Conservation (phyloP, 2,888 invertebrate species). For the Scaptomyza caliginosa region DNA sequence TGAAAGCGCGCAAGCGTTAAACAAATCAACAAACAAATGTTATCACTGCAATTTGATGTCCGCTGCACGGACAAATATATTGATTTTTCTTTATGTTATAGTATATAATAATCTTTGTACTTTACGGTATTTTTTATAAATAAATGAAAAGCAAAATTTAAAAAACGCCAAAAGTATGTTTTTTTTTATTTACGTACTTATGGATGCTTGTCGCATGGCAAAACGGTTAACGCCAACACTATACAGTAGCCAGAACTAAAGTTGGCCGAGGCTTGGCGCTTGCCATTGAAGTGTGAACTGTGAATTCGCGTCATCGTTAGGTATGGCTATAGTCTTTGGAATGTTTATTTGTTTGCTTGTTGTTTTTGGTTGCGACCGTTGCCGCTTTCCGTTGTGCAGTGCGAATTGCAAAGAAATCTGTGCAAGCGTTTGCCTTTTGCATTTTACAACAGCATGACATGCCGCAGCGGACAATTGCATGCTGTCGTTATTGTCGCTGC, state of each 20-base stretch:
- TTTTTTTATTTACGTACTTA: too few relatives aligned
- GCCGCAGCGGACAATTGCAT: slow-evolving; percentile 64
- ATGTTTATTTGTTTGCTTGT: slow-evolving; percentile 40
- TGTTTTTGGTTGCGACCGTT: slow-evolving; percentile 13
- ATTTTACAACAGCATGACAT: slow-evolving; percentile 56
- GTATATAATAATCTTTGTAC: background rate
- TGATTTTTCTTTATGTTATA: too few relatives aligned
- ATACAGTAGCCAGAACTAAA: slow-evolving; percentile 20
- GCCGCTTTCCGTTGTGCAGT: slow-evolving; percentile 8
- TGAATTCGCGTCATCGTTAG: slow-evolving; percentile 57
- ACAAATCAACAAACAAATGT: slow-evolving; percentile 46
- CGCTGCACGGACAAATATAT: too few relatives aligned
- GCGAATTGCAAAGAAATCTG: slow-evolving; percentile 63
- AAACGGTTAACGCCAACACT: slow-evolving; percentile 22
- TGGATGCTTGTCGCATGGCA: slow-evolving; percentile 32
- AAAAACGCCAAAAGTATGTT: background rate
- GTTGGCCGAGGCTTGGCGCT: slow-evolving; percentile 2
- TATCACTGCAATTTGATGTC: slow-evolving; percentile 26
- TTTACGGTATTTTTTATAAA: background rate
- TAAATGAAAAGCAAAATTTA: background rate
- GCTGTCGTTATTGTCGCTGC: slow-evolving; percentile 21
- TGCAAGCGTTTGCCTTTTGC: slow-evolving; percentile 52
- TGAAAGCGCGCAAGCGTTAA: slow-evolving; percentile 68
- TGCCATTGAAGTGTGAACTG: slow-evolving; percentile 53
- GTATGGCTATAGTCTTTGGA: slow-evolving; percentile 39